These are phyloP conservation scores for Macaria notata DNA, from an alignment of 2,888 invertebrate species.

Conservation along the genomic window DNA sequence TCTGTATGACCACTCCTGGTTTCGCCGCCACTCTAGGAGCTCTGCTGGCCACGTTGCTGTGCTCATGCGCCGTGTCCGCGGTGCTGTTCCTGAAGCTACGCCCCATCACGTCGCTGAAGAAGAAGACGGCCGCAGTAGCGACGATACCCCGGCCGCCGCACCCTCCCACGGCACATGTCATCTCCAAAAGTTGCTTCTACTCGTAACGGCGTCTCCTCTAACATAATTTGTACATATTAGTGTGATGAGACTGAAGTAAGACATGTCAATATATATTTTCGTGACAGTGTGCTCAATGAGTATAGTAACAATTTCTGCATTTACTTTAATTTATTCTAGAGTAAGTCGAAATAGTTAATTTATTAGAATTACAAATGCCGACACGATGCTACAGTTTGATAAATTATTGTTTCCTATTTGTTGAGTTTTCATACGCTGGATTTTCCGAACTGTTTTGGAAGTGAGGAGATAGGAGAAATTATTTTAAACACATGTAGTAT, in stretches of 20 bases:
- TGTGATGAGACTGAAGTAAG: conserved; percentile 81
- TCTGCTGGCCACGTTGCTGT: conserved; percentile 90
- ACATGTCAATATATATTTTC: conserved; percentile 68
- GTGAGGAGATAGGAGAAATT: conserved; percentile 46
- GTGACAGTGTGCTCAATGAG: conserved; percentile 66
- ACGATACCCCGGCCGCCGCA: conserved; percentile 75
- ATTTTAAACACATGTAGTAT: conserved; percentile 60
- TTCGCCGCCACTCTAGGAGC: conserved; percentile 93
- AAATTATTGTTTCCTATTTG: conserved; percentile 46
- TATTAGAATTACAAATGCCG: conserved; percentile 36
- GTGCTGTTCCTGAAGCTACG: conserved; percentile 91
- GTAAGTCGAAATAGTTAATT: conserved; percentile 36
- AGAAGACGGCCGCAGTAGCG: conserved; percentile 77
- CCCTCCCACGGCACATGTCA: conserved; percentile 64
- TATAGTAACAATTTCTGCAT: conserved; percentile 35
- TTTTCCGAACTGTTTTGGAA: conserved; percentile 31
- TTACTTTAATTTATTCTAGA: conserved; percentile 40
- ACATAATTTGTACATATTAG: conserved; percentile 79
- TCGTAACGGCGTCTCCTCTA: conserved; percentile 78
- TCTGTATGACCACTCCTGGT: conserved; percentile 97
- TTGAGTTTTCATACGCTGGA: conserved; percentile 35
- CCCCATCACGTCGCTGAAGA: conserved; percentile 84
- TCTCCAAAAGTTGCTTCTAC: conserved; percentile 85
- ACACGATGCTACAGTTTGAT: conserved; percentile 48
- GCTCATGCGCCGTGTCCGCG: conserved; percentile 93